Evolutionary conservation across 2,797 vertebrate species (phyloP).

Genomic region (Carapus acus): DNA sequence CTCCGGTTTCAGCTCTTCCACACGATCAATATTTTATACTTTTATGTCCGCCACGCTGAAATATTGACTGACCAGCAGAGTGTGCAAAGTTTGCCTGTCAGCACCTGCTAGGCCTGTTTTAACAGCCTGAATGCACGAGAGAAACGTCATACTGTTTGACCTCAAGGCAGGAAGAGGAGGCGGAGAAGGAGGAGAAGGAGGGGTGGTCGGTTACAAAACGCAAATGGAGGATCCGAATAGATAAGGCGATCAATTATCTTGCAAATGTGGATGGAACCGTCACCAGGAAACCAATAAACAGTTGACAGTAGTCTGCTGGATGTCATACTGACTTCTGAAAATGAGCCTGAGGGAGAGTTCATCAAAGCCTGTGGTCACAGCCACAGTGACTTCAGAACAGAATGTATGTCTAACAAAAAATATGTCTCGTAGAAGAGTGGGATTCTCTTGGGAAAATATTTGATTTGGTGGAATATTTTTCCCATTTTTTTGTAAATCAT

Average conservation of each 20-base stretch:
- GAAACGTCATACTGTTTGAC: slow-evolving; percentile 54
- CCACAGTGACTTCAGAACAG: too few species aligned
- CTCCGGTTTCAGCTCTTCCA: slow-evolving; percentile 30
- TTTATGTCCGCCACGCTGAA: slow-evolving; percentile 34
- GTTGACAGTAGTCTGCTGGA: slow-evolving; percentile 46
- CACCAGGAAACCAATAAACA: slow-evolving; percentile 48
- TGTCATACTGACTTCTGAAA: slow-evolving; percentile 54
- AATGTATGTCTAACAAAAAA: slow-evolving; percentile 36
- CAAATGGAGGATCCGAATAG: slow-evolving; percentile 59
- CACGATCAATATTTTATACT: slow-evolving; percentile 48
- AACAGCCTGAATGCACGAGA: slow-evolving; percentile 40
- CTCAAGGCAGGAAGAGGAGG: slow-evolving; percentile 45
- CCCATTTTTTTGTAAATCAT: too few species aligned
- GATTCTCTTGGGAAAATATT: neutral
- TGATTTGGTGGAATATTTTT: neutral
- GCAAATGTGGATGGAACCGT: slow-evolving; percentile 40
- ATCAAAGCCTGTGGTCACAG: slow-evolving; percentile 51
- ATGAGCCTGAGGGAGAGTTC: slow-evolving; percentile 51
- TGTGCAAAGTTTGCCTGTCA: slow-evolving; percentile 49
- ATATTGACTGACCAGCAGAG: slow-evolving; percentile 42
- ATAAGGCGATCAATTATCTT: slow-evolving; percentile 58
- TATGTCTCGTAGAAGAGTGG: neutral
- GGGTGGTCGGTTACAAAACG: too few species aligned
- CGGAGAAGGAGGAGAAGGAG: slow-evolving; percentile 42
- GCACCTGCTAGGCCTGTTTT: slow-evolving; percentile 31